Base-by-base conservation (phyloP, 2,113 vertebrate genomes). In the Eonycteris spelaea region DNA sequence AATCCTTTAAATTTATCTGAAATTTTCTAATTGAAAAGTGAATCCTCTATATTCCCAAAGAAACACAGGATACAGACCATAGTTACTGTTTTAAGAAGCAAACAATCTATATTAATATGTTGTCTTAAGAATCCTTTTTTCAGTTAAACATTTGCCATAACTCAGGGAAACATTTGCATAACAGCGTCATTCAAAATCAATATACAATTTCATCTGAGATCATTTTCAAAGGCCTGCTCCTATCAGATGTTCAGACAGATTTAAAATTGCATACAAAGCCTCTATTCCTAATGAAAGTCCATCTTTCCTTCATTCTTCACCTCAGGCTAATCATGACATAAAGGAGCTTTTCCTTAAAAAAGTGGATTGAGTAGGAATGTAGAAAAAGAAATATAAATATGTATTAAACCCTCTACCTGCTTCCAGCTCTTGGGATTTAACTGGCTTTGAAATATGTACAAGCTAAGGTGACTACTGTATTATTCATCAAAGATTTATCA, bases 401-500 rank as follows among this genome's bases (percentile, higher is more conserved):
- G n/a, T 92, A 95, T 90, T 95, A 75, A 95, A 67, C 84, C 83
- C 65, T 94, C 82, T 82, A 57, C 90, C 78, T 73, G 24, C 79
- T 87, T 18, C 88, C 51, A 35, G 55, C 92, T 94, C 90, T 68
- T 88, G 92, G 75, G 80, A 96, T 91, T 95, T 95, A 94, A 94
- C 90, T 86, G 95, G 75, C 94, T 97, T 95, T 97, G 94, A 97
- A 95, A 96, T 94, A 94, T 95, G 83, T 78, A 95, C 90, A 97
- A 97, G 77, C 84, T 67, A 45, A 78, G 48, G 61, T 86, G 68
- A 79, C 65, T 96, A 35, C n/a, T 97, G 90, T 94, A 96, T 96
- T 92, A 97, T 97, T 97, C 88, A 98, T 96, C 90, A 96, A 94
- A 94, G 88, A 95, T 94, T 94, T 94, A 86, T 91, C 51, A 85